Conservation (phyloP, 2,797 vertebrate species). For the Phrynocephalus forsythii region DNA sequence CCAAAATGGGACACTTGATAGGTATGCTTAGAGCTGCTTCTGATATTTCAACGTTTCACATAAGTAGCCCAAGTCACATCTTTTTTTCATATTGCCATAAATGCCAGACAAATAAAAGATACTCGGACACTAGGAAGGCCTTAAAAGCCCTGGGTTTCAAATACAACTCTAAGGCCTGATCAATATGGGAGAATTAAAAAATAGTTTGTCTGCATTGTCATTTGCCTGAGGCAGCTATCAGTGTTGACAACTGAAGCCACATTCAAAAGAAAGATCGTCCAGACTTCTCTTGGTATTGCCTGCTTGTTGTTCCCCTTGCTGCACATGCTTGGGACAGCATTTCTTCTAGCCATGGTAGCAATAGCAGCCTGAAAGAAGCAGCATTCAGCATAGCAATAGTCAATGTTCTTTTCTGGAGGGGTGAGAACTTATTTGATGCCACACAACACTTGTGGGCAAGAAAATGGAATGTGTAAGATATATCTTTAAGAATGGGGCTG, state of each 20-base stretch:
- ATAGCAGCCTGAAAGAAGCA: too few relatives aligned
- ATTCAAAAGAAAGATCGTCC: background rate
- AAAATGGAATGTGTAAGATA: too few relatives aligned
- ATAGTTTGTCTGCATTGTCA: background rate
- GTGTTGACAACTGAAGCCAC: background rate
- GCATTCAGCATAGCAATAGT: background rate
- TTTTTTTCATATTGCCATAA: slow-evolving; percentile 1
- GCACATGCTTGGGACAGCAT: background rate
- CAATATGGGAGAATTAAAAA: background rate
- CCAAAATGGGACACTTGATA: too few relatives aligned
- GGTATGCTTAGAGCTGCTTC: background rate
- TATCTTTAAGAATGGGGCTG: background rate
- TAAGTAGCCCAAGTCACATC: background rate
- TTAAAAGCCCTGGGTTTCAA: background rate
- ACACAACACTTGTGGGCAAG: background rate
- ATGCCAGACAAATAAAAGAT: background rate
- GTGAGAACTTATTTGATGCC: background rate
- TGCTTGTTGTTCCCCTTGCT: background rate
- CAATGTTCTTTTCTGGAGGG: background rate
- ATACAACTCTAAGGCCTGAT: background rate
- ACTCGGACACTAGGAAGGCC: background rate
- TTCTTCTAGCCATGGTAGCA: background rate
- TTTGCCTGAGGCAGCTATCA: background rate
- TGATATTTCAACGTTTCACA: slow-evolving; percentile 2
- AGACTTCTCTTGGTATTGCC: background rate